phyloP scores from a whole-genome alignment of 1,140 invertebrate species.

The Lepidotrigona ventralis region DNA sequence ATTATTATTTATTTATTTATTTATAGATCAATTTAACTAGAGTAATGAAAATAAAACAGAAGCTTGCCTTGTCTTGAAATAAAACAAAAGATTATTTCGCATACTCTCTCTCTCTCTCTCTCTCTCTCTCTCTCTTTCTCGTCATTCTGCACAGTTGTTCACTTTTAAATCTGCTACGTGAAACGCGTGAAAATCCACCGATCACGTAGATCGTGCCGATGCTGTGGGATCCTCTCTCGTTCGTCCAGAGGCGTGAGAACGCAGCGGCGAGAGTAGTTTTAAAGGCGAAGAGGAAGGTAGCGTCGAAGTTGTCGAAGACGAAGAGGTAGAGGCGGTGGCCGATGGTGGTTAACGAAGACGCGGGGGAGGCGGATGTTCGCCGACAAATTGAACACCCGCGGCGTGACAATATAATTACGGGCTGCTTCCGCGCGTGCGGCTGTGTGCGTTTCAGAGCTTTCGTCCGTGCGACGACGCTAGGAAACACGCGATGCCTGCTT shows the following conservation, averaged over 20 bases:
- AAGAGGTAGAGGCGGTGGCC: not conserved
- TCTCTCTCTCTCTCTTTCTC: too few species aligned
- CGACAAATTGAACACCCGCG: slow-evolving; percentile 67
- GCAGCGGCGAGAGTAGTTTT: not conserved
- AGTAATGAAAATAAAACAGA: too few species aligned
- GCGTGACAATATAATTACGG: slow-evolving; percentile 66
- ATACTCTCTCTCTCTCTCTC: too few species aligned
- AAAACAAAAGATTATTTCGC: too few species aligned
- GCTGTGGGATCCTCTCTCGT: not conserved
- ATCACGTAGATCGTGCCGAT: too few species aligned
- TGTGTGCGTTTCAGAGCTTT: slow-evolving; percentile 23
- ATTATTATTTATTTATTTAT: too few species aligned
- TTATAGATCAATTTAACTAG: too few species aligned
- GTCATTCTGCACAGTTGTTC: too few species aligned
- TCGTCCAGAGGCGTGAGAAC: slow-evolving; percentile 44
- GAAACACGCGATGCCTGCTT: slow-evolving; percentile 50
- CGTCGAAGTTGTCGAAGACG: slow-evolving; percentile 13
- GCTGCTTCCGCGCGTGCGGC: slow-evolving; percentile 40
- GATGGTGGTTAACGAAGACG: slow-evolving; percentile 42
- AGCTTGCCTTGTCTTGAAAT: too few species aligned
- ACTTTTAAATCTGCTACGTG: too few species aligned
- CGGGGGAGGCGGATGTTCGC: slow-evolving; percentile 46
- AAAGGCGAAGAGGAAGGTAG: slow-evolving; percentile 23
- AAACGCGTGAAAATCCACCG: too few species aligned
- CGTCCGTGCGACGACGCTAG: slow-evolving; percentile 23